Conservation (phyloP, 2,113 vertebrate species). For the Orycteropus afer region DNA sequence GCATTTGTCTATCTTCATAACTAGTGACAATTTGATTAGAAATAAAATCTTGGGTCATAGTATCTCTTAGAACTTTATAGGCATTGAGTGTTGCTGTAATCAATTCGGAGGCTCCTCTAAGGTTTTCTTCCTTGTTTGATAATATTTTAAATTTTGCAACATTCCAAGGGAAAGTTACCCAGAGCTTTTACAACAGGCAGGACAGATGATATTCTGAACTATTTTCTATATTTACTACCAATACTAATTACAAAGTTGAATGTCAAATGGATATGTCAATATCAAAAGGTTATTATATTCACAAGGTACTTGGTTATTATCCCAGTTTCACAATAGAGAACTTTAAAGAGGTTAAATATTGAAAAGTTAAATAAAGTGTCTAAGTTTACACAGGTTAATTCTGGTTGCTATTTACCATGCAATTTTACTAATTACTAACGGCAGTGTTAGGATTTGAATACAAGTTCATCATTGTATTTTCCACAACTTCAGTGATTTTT, state of each 20-base stretch:
- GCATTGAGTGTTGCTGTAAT: not conserved
- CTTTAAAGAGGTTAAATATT: not conserved
- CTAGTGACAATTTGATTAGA: not conserved
- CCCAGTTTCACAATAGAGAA: not conserved
- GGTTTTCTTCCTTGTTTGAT: not conserved
- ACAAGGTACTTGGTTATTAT: not conserved
- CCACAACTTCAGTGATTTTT: not conserved
- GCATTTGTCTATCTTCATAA: not conserved
- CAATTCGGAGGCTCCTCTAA: not conserved
- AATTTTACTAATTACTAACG: not conserved
- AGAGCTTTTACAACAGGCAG: not conserved
- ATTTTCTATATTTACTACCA: not conserved
- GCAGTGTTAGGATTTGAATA: not conserved
- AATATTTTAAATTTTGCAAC: conserved; percentile 46
- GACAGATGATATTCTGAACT: not conserved
- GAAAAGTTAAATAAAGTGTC: not conserved
- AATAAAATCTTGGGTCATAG: not conserved
- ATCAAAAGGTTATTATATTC: not conserved
- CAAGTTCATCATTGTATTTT: not conserved
- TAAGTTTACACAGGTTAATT: not conserved
- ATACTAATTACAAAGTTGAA: not conserved
- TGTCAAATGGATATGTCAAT: not conserved
- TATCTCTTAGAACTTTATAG: not conserved
- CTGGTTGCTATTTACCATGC: not conserved
- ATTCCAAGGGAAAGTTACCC: not conserved